Conservation (phyloP, 1,140 invertebrate genomes). For the Pseudomyrmex concolor region DNA sequence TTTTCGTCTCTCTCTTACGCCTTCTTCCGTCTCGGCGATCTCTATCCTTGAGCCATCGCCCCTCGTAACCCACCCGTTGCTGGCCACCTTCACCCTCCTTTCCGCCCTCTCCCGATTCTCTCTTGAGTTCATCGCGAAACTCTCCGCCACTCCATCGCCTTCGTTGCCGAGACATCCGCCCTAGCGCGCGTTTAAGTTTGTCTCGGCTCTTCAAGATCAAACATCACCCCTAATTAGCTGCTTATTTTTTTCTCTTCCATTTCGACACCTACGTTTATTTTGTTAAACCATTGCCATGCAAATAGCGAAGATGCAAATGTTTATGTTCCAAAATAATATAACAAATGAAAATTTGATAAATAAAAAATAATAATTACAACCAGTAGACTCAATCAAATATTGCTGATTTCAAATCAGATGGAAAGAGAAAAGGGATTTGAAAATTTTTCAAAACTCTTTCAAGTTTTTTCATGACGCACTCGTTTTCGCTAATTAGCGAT, state of each 20-base stretch:
- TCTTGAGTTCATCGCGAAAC: slow-evolving; percentile 71
- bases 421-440: background rate
- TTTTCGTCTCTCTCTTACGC: slow-evolving; percentile 64
- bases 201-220: slow-evolving; percentile 63
- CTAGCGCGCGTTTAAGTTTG: slow-evolving; percentile 63
- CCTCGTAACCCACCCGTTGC: slow-evolving; percentile 64
- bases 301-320: no score
- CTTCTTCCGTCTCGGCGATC: slow-evolving; percentile 72
- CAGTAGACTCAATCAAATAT: no score
- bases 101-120: slow-evolving; percentile 56
- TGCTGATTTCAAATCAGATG: no score
- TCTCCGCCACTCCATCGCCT: slow-evolving; percentile 71
- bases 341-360: no score
- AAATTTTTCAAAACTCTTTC: background rate
- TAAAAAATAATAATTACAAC: no score
- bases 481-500: slow-evolving; percentile 1
- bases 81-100: slow-evolving; percentile 45
- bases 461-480: background rate
- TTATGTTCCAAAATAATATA: background rate
- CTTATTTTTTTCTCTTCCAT: slow-evolving; percentile 48
- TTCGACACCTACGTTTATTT: slow-evolving; percentile 45
- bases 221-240: slow-evolving; percentile 65
- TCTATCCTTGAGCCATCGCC: slow-evolving; percentile 67
- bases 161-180: slow-evolving; percentile 70
- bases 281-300: background rate